phyloP scores from a whole-genome alignment of 1,140 invertebrate species.

The Aphis gossypii region DNA sequence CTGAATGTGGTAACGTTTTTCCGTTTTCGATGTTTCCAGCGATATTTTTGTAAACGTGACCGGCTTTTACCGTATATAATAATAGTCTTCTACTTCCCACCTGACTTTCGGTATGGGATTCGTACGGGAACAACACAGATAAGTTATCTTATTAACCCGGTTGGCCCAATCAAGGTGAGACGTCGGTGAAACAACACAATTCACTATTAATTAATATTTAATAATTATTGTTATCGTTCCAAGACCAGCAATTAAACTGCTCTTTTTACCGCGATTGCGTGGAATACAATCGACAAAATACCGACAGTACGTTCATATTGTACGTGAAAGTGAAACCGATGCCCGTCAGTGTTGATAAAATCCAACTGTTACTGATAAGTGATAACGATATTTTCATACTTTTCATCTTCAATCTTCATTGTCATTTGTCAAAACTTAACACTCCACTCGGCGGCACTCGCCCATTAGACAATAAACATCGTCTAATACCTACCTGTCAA shows the following conservation, averaged over 20 bases:
- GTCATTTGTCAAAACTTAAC: background rate
- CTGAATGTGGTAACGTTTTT: constrained; percentile 38
- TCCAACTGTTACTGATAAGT: background rate
- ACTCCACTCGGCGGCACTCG: background rate
- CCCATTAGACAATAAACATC: too few relatives aligned
- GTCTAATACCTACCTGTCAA: background rate
- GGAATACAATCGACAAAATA: background rate
- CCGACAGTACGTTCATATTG: background rate
- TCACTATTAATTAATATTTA: background rate
- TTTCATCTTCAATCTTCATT: background rate
- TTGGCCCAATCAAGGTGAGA: background rate
- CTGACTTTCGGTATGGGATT: background rate
- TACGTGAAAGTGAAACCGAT: background rate
- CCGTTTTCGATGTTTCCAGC: background rate
- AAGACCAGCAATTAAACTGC: background rate
- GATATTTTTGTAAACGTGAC: background rate
- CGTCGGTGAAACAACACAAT: background rate
- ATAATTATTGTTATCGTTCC: background rate
- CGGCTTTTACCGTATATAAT: background rate
- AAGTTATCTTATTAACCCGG: background rate
- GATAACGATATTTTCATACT: background rate
- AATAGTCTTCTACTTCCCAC: background rate
- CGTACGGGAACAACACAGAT: background rate
- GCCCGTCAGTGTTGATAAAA: background rate
- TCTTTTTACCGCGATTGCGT: background rate